Evolutionary conservation across 2,113 vertebrate species (phyloP).

Genomic region (Hypomesus transpacificus): DNA sequence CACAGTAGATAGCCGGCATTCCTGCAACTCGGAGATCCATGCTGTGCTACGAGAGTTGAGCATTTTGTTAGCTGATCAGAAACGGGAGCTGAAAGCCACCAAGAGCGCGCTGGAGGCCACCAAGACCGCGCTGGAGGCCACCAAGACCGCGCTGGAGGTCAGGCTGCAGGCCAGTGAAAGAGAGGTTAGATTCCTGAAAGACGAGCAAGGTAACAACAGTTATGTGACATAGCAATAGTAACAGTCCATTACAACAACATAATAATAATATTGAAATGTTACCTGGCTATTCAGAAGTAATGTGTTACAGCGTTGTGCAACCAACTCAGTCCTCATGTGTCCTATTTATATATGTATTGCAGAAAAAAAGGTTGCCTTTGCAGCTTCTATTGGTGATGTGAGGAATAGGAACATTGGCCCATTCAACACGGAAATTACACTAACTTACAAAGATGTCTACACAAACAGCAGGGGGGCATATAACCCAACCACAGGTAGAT

Average conservation of each 20-base stretch:
- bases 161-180: background rate
- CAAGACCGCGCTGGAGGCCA: background rate
- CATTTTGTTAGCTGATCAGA: too few relatives aligned
- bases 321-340: too few relatives aligned
- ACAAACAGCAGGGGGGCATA: conserved; percentile 32
- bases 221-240: background rate
- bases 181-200: background rate
- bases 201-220: background rate
- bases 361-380: conserved; percentile 28
- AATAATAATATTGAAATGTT: too few relatives aligned
- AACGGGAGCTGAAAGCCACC: background rate
- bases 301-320: too few relatives aligned
- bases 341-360: background rate
- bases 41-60: too few relatives aligned
- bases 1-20: too few relatives aligned
- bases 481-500: conserved; percentile 36
- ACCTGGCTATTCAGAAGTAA: too few relatives aligned
- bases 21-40: too few relatives aligned
- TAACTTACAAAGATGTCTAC: conserved; percentile 28
- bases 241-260: too few relatives aligned
- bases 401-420: conserved; percentile 13
- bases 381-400: background rate
- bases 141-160: background rate
- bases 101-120: background rate
- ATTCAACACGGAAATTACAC: conserved; percentile 18